These are phyloP conservation scores for Leptinotarsa rubiginosa DNA, from an alignment of 2,888 invertebrate species.

Conservation along the genomic window DNA sequence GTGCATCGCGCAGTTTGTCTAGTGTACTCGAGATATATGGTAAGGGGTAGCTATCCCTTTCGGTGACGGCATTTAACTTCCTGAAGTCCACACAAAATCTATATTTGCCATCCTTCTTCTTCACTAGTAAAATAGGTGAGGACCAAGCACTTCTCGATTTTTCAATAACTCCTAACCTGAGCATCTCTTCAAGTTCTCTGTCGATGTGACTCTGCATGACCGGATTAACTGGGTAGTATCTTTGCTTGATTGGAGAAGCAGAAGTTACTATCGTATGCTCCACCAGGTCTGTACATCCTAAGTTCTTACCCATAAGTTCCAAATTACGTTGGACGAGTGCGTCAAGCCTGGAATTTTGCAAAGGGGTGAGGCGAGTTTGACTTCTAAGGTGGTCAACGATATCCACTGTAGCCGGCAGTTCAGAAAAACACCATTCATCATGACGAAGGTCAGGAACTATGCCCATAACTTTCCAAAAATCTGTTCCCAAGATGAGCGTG, in stretches of 20 bases:
- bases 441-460: too few species aligned
- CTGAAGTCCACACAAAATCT: conserved; percentile 44
- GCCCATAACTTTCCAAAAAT: too few species aligned
- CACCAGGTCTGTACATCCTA: conserved; percentile 28
- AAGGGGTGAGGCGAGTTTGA: conserved; percentile 4
- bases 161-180: conserved; percentile 48
- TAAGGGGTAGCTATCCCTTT: conserved; percentile 11
- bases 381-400: neutral
- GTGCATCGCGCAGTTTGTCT: neutral
- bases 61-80: conserved; percentile 46
- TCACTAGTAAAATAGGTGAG: conserved; percentile 37
- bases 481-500: too few species aligned
- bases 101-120: conserved; percentile 49
- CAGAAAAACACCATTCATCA: too few species aligned
- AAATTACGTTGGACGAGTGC: conserved; percentile 18
- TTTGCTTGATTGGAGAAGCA: conserved; percentile 35
- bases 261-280: conserved; percentile 32
- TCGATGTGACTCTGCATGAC: conserved; percentile 32
- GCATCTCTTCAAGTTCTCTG: conserved; percentile 34
- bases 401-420: neutral
- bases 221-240: conserved; percentile 35
- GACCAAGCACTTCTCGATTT: conserved; percentile 50
- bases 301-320: conserved; percentile 22
- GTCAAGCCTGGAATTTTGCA: conserved; percentile 18
- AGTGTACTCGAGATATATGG: conserved; percentile 30